Conservation (phyloP, 2,113 vertebrate genomes). For the Fregetta grallaria region DNA sequence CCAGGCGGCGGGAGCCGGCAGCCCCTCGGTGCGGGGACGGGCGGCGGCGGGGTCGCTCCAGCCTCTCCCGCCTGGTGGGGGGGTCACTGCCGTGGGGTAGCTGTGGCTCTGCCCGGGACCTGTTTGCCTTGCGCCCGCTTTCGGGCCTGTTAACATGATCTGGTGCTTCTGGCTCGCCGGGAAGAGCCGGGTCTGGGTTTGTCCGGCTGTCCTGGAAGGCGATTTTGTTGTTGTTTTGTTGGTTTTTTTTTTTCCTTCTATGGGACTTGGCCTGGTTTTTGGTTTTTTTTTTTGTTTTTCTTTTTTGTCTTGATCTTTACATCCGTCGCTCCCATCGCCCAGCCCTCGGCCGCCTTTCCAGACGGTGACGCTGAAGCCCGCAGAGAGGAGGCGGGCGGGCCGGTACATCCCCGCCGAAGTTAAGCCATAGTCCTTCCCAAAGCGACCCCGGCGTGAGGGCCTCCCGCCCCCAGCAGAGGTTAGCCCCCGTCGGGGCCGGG, state of each 20-base stretch:
- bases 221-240: background rate
- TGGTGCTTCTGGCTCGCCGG: background rate
- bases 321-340: background rate
- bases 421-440: background rate
- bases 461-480: too few relatives aligned
- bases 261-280: background rate
- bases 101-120: background rate
- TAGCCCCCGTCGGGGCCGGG: background rate
- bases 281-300: too few relatives aligned
- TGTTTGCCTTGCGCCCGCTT: background rate
- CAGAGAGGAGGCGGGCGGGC: background rate
- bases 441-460: fast-evolving
- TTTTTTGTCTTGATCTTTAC: background rate
- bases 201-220: background rate
- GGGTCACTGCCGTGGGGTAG: background rate
- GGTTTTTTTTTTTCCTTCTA: fast-evolving
- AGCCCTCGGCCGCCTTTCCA: background rate
- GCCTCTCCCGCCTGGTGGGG: background rate
- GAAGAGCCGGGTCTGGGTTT: background rate
- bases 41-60: background rate
- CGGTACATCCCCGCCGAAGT: background rate
- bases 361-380: background rate
- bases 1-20: background rate
- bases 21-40: background rate
- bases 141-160: background rate